Percentiles rank a stretch among this genome's conserved stretches.
These are phyloP conservation scores for Otus sunia DNA, from an alignment of 2,113 vertebrate species.

Conservation along the genomic window DNA sequence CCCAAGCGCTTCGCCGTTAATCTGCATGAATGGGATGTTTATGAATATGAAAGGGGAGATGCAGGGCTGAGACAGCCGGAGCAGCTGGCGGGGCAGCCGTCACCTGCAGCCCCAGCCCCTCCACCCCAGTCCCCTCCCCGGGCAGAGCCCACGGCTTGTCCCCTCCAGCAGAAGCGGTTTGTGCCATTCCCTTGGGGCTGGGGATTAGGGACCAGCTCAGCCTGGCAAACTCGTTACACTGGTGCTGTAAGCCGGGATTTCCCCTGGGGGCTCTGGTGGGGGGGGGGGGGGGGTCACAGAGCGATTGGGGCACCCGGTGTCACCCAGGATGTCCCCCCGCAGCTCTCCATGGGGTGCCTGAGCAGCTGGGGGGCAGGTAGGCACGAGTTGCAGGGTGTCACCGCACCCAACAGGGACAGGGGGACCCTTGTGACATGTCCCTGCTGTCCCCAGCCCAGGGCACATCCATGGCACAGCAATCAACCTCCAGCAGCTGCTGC, in stretches of 20 bases:
- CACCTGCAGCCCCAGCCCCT: background rate
- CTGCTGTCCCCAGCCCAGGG: background rate
- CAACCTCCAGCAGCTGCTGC: background rate
- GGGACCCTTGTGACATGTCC: background rate
- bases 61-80: background rate
- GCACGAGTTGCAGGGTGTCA: background rate
- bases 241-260: background rate
- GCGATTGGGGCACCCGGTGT: rapidly evolving
- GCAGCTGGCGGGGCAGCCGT: background rate
- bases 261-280: background rate
- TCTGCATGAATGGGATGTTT: background rate
- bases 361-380: background rate
- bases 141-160: background rate
- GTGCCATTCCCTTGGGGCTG: background rate
- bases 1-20: background rate
- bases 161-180: background rate
- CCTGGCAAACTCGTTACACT: background rate
- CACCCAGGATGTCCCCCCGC: background rate
- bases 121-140: rapidly evolving
- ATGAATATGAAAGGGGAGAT: background rate
- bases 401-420: rapidly evolving
- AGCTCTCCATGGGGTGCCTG: background rate
- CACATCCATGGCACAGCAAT: background rate
- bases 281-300: background rate
- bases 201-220: background rate